phyloP scores from a whole-genome alignment of 2,797 vertebrate species.

The Aplochiton taeniatus region DNA sequence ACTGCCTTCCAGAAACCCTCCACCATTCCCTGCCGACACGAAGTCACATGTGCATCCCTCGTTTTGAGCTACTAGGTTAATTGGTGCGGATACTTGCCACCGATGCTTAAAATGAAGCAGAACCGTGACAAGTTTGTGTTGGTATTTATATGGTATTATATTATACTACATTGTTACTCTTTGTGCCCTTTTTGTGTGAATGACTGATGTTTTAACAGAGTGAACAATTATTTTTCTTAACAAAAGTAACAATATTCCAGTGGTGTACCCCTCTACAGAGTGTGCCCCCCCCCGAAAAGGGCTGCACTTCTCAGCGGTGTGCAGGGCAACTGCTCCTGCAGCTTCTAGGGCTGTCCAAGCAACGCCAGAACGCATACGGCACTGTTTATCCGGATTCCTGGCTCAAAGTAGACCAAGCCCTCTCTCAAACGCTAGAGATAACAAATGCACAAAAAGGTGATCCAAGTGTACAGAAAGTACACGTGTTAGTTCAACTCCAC shows the following conservation, averaged over 20 bases:
- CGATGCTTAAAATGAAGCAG: slow-evolving; percentile 43
- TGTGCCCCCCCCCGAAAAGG: slow-evolving; percentile 45
- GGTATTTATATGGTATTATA: slow-evolving; percentile 60
- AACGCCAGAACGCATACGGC: slow-evolving; percentile 72
- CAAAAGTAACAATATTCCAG: slow-evolving; percentile 48
- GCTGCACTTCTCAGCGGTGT: slow-evolving; percentile 40
- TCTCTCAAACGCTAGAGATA: slow-evolving; percentile 43
- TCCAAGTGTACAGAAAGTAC: slow-evolving; percentile 31
- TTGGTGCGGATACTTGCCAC: slow-evolving; percentile 57
- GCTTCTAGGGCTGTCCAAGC: slow-evolving; percentile 47
- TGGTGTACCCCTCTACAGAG: slow-evolving; percentile 43
- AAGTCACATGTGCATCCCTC: slow-evolving; percentile 34
- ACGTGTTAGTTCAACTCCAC: no score
- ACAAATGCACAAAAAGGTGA: slow-evolving; percentile 37
- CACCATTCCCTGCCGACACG: slow-evolving; percentile 74
- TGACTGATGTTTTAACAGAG: slow-evolving; percentile 69
- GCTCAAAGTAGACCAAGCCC: slow-evolving; percentile 8
- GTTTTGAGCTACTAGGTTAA: slow-evolving; percentile 50
- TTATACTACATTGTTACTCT: slow-evolving; percentile 62
- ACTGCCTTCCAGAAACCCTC: slow-evolving; percentile 72
- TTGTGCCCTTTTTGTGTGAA: slow-evolving; percentile 45
- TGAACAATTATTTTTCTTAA: slow-evolving; percentile 57
- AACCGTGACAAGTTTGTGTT: slow-evolving; percentile 45
- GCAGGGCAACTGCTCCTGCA: slow-evolving; percentile 47
- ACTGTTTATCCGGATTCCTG: slow-evolving; percentile 57